phyloP scores from a whole-genome alignment of 2,888 invertebrate species.

The Chorisops tibialis region DNA sequence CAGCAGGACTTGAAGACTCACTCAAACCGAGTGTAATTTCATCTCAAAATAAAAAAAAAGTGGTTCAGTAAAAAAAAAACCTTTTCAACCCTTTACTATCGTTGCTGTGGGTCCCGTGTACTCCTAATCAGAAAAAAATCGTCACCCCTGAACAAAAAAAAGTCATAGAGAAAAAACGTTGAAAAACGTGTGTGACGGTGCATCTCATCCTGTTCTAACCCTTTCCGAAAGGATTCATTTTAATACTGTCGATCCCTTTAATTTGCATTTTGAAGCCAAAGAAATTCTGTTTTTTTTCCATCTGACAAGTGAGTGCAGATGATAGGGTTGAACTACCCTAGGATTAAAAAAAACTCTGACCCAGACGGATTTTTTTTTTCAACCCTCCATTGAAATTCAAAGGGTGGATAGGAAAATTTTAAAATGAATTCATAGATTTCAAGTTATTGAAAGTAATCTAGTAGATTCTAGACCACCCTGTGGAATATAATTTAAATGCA shows the following conservation, averaged over 20 bases:
- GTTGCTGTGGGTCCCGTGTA: neutral
- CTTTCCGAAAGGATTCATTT: conserved; percentile 18
- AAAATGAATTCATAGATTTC: neutral
- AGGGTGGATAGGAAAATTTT: neutral
- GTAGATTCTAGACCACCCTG: neutral
- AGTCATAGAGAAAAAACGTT: conserved; percentile 11
- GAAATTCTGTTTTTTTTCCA: conserved; percentile 10
- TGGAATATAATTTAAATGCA: neutral
- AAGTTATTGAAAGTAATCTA: neutral
- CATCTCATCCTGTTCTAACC: conserved; percentile 20
- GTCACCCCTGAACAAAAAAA: conserved; percentile 14
- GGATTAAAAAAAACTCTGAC: conserved; percentile 21
- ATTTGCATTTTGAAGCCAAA: conserved; percentile 24
- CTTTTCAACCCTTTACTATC: conserved; percentile 11
- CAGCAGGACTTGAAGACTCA: neutral
- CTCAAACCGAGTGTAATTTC: neutral
- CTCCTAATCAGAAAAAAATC: conserved; percentile 10
- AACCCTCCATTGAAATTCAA: conserved; percentile 8
- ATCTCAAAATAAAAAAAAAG: conserved; percentile 4
- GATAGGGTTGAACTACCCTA: conserved; percentile 19
- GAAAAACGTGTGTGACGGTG: conserved; percentile 20
- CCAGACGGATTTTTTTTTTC: conserved; percentile 17
- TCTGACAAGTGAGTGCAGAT: conserved; percentile 21
- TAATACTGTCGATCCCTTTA: conserved; percentile 22
- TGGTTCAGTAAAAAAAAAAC: neutral